phyloP scores from a whole-genome alignment of 2,113 vertebrate species.

The mouse (Mus musculus) region DNA sequence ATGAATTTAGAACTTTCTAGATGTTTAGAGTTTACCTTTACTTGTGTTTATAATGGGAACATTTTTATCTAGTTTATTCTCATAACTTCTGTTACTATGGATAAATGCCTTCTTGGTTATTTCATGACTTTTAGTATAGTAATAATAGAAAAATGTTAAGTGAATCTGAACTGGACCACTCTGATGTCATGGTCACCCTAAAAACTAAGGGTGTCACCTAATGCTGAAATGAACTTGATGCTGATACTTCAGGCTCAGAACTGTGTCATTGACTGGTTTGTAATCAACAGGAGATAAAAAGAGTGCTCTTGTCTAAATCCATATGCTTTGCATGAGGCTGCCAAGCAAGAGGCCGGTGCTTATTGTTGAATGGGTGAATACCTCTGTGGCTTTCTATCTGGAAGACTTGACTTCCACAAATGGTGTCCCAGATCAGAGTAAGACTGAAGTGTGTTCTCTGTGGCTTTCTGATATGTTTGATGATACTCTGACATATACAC shows the following conservation, averaged over 20 bases:
- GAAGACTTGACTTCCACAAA: background rate
- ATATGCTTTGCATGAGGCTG: background rate
- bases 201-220: background rate
- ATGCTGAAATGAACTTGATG: background rate
- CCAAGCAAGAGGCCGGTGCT: background rate
- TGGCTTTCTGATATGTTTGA: background rate
- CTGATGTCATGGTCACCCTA: background rate
- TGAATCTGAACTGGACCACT: background rate
- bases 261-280: background rate
- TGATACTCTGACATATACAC: background rate
- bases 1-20: slow-evolving; percentile 26
- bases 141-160: slow-evolving; percentile 15
- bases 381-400: background rate
- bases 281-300: background rate
- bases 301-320: background rate
- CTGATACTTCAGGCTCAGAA: background rate
- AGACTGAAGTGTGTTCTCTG: background rate
- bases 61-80: background rate
- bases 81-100: background rate
- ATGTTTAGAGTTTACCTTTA: background rate
- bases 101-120: background rate
- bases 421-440: background rate
- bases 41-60: background rate
- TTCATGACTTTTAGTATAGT: background rate
- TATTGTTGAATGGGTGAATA: background rate